phyloP scores from a whole-genome alignment of 2,797 vertebrate genomes.

The Sebastes cheni region DNA sequence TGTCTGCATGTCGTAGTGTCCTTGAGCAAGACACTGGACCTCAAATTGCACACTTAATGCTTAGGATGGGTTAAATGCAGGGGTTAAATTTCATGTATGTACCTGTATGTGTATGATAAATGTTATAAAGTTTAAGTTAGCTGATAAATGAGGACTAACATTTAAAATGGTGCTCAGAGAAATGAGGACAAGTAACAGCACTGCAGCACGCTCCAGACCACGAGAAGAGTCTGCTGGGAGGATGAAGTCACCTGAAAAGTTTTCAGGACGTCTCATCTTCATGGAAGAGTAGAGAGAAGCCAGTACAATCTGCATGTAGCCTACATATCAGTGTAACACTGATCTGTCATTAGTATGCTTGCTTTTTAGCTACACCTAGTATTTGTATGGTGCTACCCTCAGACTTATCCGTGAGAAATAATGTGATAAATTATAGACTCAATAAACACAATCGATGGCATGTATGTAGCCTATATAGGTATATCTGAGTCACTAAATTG shows the following conservation, averaged over 20 bases:
- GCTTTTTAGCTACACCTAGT: not conserved
- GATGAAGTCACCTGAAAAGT: not conserved
- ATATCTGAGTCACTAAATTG: not conserved
- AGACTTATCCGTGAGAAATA: accelerated
- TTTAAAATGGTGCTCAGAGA: not conserved
- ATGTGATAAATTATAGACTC: not conserved
- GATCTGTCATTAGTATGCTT: not conserved
- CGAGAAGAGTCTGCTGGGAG: not conserved
- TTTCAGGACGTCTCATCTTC: not conserved
- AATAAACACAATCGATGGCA: not conserved
- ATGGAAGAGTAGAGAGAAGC: not conserved
- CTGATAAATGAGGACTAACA: not conserved
- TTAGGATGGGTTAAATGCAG: no score
- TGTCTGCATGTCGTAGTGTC: no score
- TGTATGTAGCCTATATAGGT: not conserved
- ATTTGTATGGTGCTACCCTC: not conserved
- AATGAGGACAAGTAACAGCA: not conserved
- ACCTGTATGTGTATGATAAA: accelerated
- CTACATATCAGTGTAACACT: not conserved
- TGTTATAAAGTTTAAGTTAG: no score
- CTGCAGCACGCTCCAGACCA: not conserved
- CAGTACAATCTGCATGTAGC: not conserved
- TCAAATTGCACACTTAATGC: no score
- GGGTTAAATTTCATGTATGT: no score
- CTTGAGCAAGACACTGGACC: no score